These are phyloP conservation scores for Plotosus lineatus DNA, from an alignment of 2,113 vertebrate genomes.

Conservation along the genomic window DNA sequence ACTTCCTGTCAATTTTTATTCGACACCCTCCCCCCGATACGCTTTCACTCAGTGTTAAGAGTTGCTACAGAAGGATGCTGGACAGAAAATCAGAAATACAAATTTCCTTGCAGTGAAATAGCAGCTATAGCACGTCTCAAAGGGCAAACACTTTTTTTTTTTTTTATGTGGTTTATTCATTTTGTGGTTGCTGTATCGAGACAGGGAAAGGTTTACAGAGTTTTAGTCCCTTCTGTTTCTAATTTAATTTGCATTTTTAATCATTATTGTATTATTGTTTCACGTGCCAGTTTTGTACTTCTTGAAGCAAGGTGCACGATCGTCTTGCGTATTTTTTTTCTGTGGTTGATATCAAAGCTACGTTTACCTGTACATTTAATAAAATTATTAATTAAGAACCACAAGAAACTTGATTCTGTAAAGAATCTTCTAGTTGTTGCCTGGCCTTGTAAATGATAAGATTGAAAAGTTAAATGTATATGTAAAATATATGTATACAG, in stretches of 20 bases:
- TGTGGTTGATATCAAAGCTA: conserved; percentile 97
- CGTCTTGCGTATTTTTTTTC: conserved; percentile 69
- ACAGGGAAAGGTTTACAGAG: conserved; percentile 84
- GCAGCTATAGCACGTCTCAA: conserved; percentile 83
- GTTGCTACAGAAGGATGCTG: conserved; percentile 34
- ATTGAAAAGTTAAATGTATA: conserved; percentile 61
- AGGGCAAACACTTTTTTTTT: conserved; percentile 83
- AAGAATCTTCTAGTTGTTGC: conserved; percentile 98
- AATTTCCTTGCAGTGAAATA: conserved; percentile 47
- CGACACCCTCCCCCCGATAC: not conserved
- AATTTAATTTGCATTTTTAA: conserved; percentile 99
- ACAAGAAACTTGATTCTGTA: conserved; percentile 99
- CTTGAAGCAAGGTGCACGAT: conserved; percentile 83
- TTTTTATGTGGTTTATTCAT: conserved; percentile 88
- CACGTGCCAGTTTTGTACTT: conserved; percentile 99
- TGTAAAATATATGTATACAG: conserved; percentile 54
- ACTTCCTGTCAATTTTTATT: conserved; percentile 77
- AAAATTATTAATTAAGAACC: conserved; percentile 82
- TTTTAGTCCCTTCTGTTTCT: conserved; percentile 79
- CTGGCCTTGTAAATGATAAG: conserved; percentile 93
- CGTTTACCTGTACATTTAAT: conserved; percentile 99
- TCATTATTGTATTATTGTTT: conserved; percentile 89
- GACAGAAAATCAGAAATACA: conserved; percentile 62
- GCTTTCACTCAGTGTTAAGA: conserved; percentile 26
- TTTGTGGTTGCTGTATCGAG: conserved; percentile 90